Conservation (phyloP, 2,113 vertebrate genomes). For the Sceloporus undulatus region DNA sequence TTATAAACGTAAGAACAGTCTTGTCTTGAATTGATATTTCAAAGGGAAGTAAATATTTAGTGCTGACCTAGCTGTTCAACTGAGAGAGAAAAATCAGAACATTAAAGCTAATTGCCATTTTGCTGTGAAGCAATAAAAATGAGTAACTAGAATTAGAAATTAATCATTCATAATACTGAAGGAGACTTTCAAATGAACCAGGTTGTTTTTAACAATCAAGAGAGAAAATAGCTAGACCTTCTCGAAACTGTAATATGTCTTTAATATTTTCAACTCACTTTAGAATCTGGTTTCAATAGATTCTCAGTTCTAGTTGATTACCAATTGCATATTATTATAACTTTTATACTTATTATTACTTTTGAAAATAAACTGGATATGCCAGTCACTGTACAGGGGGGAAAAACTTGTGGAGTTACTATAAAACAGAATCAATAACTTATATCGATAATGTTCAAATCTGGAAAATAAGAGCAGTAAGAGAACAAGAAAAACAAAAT, state of each 20-base stretch:
- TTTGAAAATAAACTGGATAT: constrained; percentile 70
- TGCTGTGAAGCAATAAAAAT: background rate
- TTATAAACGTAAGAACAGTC: constrained; percentile 33
- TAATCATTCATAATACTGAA: background rate
- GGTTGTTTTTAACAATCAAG: constrained; percentile 49
- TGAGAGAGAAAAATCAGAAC: constrained; percentile 4
- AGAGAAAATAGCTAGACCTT: constrained; percentile 46
- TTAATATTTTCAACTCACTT: constrained; percentile 57
- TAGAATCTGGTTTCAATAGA: constrained; percentile 77
- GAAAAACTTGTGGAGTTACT: constrained; percentile 53
- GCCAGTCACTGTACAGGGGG: constrained; percentile 65
- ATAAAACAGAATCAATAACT: constrained; percentile 58
- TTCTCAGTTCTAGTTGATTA: background rate
- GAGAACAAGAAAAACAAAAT: background rate
- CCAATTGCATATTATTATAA: constrained; percentile 71
- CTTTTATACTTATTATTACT: too few relatives aligned
- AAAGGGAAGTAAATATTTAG: constrained; percentile 26
- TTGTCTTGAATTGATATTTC: constrained; percentile 34
- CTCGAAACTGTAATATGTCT: constrained; percentile 28
- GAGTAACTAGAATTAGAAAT: background rate
- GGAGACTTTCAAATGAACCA: background rate
- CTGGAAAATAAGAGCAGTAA: background rate
- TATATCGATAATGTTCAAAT: constrained; percentile 27
- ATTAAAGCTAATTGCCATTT: background rate
- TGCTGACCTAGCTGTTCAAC: constrained; percentile 40